Conservation (phyloP, 2,113 vertebrate genomes). For the Perognathus longimembris region DNA sequence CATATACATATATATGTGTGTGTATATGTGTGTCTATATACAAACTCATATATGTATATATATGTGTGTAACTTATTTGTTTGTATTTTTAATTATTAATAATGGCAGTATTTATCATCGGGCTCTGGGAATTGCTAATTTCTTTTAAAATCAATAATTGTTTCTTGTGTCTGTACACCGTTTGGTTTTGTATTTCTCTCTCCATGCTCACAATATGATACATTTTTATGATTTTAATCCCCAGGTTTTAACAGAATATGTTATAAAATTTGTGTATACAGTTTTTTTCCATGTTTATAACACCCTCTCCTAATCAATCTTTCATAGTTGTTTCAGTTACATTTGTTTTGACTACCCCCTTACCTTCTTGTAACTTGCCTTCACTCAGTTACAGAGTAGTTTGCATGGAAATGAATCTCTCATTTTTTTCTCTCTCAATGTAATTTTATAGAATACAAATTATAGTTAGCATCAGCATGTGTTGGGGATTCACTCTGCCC, state of each 20-base stretch:
- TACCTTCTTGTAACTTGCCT: not conserved
- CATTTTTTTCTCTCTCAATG: not conserved
- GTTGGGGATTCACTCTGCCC: too few relatives aligned
- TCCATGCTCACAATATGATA: not conserved
- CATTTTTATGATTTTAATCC: not conserved
- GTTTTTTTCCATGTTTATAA: not conserved
- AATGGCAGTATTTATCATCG: not conserved
- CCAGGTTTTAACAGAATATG: not conserved
- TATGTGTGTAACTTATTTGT: not conserved
- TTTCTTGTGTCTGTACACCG: not conserved
- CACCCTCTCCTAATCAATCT: not conserved
- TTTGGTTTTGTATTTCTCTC: slow-evolving; percentile 22
- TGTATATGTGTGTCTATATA: too few relatives aligned
- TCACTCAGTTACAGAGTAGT: not conserved
- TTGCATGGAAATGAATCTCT: slow-evolving; percentile 13
- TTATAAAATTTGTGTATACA: not conserved
- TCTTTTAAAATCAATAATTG: slow-evolving; percentile 11
- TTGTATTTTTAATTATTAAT: slow-evolving; percentile 17
- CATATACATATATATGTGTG: too few relatives aligned
- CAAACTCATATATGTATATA: too few relatives aligned
- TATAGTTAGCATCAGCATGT: not conserved
- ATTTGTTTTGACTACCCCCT: not conserved
- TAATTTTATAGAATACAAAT: slow-evolving; percentile 26
- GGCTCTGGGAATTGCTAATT: not conserved
- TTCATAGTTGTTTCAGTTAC: slow-evolving; percentile 24